Conservation (phyloP, 2,797 vertebrate species). For the Dipus sagitta region DNA sequence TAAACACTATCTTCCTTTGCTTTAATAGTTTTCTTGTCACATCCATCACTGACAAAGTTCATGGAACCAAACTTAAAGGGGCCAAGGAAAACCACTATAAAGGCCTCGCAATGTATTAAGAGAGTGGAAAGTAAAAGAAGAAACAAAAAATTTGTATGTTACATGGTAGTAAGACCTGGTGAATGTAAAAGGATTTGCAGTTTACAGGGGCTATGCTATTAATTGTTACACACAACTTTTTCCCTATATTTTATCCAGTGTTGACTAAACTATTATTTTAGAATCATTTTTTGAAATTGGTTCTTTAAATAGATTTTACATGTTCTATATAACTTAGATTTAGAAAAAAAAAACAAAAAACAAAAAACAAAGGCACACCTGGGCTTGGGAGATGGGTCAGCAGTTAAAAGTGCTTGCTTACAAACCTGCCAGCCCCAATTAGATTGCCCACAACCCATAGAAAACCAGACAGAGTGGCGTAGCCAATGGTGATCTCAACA, state of each 20-base stretch:
- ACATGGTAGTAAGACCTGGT: not conserved
- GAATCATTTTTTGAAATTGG: constrained; percentile 38
- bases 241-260: not conserved
- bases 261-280: not conserved
- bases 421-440: too few relatives aligned
- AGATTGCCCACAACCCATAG: too few relatives aligned
- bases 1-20: not conserved
- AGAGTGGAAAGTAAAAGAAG: not conserved
- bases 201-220: not conserved
- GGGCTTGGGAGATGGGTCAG: too few relatives aligned
- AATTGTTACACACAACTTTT: not conserved
- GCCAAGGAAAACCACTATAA: constrained; percentile 29
- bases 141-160: not conserved
- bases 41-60: not conserved
- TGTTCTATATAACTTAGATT: constrained; percentile 27
- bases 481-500: too few relatives aligned
- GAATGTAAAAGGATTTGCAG: not conserved
- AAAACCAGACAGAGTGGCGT: too few relatives aligned
- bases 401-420: too few relatives aligned
- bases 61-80: constrained; percentile 45
- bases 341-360: too few relatives aligned
- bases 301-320: constrained; percentile 9
- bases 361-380: too few relatives aligned
- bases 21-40: constrained; percentile 1
- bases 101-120: not conserved